phyloP scores from a whole-genome alignment of 2,888 invertebrate species.

The Argynnis bischoffii region DNA sequence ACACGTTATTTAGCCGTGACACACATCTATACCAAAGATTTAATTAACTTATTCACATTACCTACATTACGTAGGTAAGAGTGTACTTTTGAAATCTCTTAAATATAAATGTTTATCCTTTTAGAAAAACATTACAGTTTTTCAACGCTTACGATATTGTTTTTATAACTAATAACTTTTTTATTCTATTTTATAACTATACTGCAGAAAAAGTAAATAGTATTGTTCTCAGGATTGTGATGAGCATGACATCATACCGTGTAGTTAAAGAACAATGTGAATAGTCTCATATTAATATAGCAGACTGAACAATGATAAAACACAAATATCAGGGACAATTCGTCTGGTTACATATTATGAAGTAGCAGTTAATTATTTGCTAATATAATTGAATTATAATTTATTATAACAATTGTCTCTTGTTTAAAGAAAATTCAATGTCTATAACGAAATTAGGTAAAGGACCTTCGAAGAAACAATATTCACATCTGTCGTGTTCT shows the following conservation, averaged over 20 bases:
- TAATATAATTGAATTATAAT: too few relatives aligned
- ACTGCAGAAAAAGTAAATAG: constrained; percentile 17
- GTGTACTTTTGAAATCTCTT: neutral
- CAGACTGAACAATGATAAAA: constrained; percentile 13
- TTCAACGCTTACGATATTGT: too few relatives aligned
- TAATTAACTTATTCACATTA: constrained; percentile 48
- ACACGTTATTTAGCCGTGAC: constrained; percentile 70
- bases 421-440: neutral
- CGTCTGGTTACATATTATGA: neutral
- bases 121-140: too few relatives aligned
- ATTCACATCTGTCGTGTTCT: constrained; percentile 58
- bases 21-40: constrained; percentile 61
- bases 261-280: constrained; percentile 58
- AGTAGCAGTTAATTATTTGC: too few relatives aligned
- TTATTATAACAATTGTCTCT: neutral
- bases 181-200: neutral
- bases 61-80: constrained; percentile 17
- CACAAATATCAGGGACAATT: neutral
- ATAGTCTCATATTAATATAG: constrained; percentile 57
- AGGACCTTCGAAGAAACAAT: constrained; percentile 43
- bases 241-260: constrained; percentile 59
- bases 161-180: neutral
- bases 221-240: constrained; percentile 51
- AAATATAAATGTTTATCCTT: neutral
- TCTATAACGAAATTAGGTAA: neutral